Evolutionary conservation across 2,113 vertebrate species (phyloP), one percentile per base, ranked within the genome.

Genomic region (Indicator maculatus): DNA sequence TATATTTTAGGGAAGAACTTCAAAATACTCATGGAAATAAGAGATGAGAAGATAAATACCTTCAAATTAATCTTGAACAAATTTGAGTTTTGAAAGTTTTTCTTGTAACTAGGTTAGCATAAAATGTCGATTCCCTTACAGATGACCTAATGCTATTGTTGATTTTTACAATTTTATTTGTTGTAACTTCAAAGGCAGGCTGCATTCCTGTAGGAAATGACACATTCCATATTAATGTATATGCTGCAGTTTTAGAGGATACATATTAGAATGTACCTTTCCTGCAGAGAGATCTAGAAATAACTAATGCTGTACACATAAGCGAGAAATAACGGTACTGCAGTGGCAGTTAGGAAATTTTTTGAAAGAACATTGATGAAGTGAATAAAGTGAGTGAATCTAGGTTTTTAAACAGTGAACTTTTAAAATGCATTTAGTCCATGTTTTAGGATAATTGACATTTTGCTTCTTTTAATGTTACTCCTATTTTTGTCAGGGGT

Each of bases 401-500:
- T 6, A 4, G 5, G 69, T 63, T 64, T 80, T 36, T 66, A 28
- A 78, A 56, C 10, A 15, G 24, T 50, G 12, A 90, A 26, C 15
- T 38, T 64, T 65, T 80, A 21, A 3, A 52, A 72, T 26, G 3
- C 16, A 1, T 64, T 39, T 65, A 65, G 30, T 27, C 9, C 9
- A 0, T 50, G 12, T 69, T 36, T 55, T 53, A 61, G 9, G 20
- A 79, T 6, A n/a, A 28, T 9, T 23, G 20, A 80, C 6, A 28
- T 28, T 8, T 23, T 6, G 9, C 10, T 19, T 53, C 36, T 67
- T 79, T 44, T 3, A 86, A 79, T 3, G 5, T 12, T 74, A 5
- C 45, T 89, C 4, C 1, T 93, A 28, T 55, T 91, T 93, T 95
- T 95, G 73, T 27, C 91, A 99, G 99, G 82, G 97, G 96, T 61